These are phyloP conservation scores for Leucopternis melanops DNA, from an alignment of 2,113 vertebrate genomes.

Conservation along the genomic window DNA sequence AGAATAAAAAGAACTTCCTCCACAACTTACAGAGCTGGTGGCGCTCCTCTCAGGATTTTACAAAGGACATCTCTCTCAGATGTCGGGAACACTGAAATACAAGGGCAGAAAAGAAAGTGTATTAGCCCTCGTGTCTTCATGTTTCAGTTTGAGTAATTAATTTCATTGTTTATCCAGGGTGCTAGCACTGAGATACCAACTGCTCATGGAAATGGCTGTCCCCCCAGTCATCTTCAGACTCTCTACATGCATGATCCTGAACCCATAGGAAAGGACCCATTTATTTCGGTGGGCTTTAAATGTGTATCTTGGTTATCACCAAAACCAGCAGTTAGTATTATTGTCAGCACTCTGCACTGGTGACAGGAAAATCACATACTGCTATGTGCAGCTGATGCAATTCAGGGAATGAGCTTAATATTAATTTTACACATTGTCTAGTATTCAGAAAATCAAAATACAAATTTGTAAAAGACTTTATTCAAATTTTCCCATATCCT, in stretches of 20 bases:
- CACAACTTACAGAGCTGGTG: neutral
- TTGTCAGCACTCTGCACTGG: too few species aligned
- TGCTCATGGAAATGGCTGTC: neutral
- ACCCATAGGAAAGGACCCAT: neutral
- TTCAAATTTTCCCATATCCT: neutral
- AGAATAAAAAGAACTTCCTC: neutral
- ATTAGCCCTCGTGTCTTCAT: neutral
- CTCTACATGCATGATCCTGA: neutral
- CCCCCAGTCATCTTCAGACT: neutral
- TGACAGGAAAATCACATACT: neutral
- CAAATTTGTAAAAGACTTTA: neutral
- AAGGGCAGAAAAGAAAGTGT: neutral
- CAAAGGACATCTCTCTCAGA: neutral
- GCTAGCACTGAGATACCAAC: neutral
- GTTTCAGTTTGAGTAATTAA: neutral
- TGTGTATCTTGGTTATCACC: neutral
- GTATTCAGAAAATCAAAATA: neutral
- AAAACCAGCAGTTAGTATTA: neutral
- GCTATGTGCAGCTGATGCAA: neutral
- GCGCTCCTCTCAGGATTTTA: neutral
- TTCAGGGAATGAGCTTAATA: neutral
- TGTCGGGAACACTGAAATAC: neutral
- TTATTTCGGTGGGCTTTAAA: neutral
- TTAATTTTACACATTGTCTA: neutral
- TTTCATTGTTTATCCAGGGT: neutral